Evolutionary conservation across 2,888 invertebrate genomes (phyloP), one percentile per base, ranked within the genome.

Genomic region (Monoplex corrugatus): DNA sequence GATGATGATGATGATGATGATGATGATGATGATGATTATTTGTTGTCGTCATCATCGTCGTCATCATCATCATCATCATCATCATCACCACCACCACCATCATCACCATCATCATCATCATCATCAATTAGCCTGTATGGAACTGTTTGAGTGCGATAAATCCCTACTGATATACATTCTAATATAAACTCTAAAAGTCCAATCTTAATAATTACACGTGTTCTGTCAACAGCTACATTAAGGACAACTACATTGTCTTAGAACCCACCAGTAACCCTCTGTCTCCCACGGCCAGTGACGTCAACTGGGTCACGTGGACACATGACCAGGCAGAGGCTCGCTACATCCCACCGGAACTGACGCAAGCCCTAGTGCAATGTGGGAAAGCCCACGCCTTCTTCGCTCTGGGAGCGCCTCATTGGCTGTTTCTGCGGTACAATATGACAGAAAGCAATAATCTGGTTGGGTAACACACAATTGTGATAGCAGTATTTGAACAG

Each of bases 271-370:
- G 3, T n/a, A 43, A 68, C 3, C 38, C 86, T 5, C n/a, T 57
- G 43, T n/a, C 86, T 23, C 28, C 86, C 19, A n/a, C 63, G 10
- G n/a, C n/a, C n/a, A 32, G 32, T 50, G 68, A 68, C 43, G 63
- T 86, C 86, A 86, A 86, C 68, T 86, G 86, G 86, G 86, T 72
- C 68, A 68, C 86, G 44, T 86, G 86, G 86, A 86, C 86, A 23
- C 19, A 86, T 43, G 57, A 32, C 28, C 68, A 35, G 19, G 86
- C 86, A 5, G 86, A 68, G n/a, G 40, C 86, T 2, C 86, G 86
- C 86, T 86, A 86, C 72, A 57, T 86, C 40, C 86, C 86, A 2
- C 68, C 38, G 63, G 63, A 86, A 57, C 72, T 86, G 68, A 86
- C 86, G n/a, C 86, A 86, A 43, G 86, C 63, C 5, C 86, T 86